Evolutionary conservation across 2,113 vertebrate species (phyloP), one percentile per base, ranked within the genome.

Genomic region (Micromys minutus): DNA sequence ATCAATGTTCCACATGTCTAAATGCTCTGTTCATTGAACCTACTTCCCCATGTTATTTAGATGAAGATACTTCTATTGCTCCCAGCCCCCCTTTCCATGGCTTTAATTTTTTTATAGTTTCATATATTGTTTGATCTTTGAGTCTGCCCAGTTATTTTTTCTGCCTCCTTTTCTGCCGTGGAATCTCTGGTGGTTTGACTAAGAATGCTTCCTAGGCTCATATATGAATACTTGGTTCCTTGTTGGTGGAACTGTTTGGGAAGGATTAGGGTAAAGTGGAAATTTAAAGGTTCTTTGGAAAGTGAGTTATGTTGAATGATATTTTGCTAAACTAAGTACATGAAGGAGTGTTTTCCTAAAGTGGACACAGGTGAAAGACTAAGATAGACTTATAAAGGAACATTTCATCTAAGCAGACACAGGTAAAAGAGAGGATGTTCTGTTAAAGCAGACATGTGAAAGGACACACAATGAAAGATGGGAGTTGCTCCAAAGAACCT

Each of bases 71-170:
- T 50, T 74, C 17, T 84, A 59, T 17, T 42, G 12, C 26, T 5
- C 4, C n/a, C n/a, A n/a, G 0, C 1, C 19, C 13, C 34, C 13
- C 7, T 5, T 15, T 29, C 24, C 57, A 61, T 42, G 42, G 57
- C 50, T 84, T 84, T 61, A 45, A 13, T 81, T 59, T 29, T 81
- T 63, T 61, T 59, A 16, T 15, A 31, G 22, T 42, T 83, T 42
- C 24, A 61, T 59, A 26, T 59, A 36, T 72, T 91, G 79, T 74
- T 91, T 36, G 22, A n/a, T 74, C 55, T 36, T 59, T 55, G 31
- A 61, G 31, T 47, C 79, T 72, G 50, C 36, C 52, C 24, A 16
- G 9, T 72, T 72, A 39, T 71, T 19, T 74, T 55, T 42, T 72
- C 47, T 71, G 50, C 6, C 42, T 42, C 52, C 36, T 89, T 69